phyloP scores from a whole-genome alignment of 2,797 vertebrate species.

The Setipinna tenuifilis region DNA sequence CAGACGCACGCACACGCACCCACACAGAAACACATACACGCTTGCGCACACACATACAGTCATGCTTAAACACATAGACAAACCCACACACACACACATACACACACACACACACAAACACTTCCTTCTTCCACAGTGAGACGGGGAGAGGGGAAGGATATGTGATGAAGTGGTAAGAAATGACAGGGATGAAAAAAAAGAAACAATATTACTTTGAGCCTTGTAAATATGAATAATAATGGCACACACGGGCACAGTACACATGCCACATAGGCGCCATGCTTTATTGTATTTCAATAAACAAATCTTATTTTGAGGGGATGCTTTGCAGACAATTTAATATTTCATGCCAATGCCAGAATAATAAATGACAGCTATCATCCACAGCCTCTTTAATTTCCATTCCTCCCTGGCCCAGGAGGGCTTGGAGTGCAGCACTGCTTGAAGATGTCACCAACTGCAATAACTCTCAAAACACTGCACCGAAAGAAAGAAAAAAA shows the following conservation, averaged over 20 bases:
- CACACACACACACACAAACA: not conserved
- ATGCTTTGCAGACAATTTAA: not conserved
- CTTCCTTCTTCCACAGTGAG: not conserved
- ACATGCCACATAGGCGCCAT: not conserved
- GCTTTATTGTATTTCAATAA: not conserved
- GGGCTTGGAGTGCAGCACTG: not conserved
- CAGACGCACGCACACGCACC: not conserved
- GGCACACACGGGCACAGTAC: not conserved
- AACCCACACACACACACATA: not conserved
- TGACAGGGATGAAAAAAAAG: not conserved
- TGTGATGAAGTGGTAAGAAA: not conserved
- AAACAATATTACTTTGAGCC: not conserved
- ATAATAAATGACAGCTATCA: not conserved
- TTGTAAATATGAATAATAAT: not conserved
- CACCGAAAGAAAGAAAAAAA: constrained; percentile 54
- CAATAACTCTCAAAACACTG: constrained; percentile 32
- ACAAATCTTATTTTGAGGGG: not conserved
- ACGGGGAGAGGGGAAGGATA: not conserved
- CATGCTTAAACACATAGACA: not conserved
- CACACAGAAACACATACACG: not conserved
- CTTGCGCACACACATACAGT: not conserved
- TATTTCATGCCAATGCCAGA: not conserved
- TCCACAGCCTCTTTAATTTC: not conserved
- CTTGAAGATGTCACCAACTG: not conserved
- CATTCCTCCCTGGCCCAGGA: not conserved